Conservation (phyloP, 2,113 vertebrate species). For the Bagarius yarrelli region DNA sequence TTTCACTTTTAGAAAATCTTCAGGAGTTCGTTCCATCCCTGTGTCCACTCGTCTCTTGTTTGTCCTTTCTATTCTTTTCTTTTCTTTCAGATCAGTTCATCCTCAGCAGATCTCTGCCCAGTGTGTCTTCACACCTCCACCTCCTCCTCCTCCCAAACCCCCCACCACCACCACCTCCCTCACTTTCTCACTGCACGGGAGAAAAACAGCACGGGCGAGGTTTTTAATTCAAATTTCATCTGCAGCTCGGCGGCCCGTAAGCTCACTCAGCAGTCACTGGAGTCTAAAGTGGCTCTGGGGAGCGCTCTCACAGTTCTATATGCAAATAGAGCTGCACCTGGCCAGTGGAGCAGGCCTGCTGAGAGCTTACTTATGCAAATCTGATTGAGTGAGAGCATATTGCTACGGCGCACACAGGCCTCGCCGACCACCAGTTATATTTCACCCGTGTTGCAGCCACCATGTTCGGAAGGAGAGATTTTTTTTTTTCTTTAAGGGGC, state of each 20-base stretch:
- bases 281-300: constrained; percentile 99
- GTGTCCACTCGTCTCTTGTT: constrained; percentile 46
- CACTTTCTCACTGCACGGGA: constrained; percentile 71
- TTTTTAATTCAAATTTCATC: constrained; percentile 99
- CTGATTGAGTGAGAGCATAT: constrained; percentile 99
- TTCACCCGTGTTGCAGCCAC: constrained; percentile 80
- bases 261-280: constrained; percentile 95
- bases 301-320: constrained; percentile 98
- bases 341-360: constrained; percentile 93
- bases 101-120: constrained; percentile 41
- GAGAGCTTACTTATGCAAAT: constrained; percentile 99
- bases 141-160: constrained; percentile 65
- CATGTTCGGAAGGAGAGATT: constrained; percentile 50
- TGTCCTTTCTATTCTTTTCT: constrained; percentile 4
- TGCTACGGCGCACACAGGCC: constrained; percentile 82
- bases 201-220: constrained; percentile 74
- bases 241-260: constrained; percentile 82
- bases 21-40: constrained; percentile 29
- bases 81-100: constrained; percentile 15
- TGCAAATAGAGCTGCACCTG: constrained; percentile 99
- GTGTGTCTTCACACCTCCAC: constrained; percentile 32
- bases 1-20: not conserved
- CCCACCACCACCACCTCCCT: constrained; percentile 4
- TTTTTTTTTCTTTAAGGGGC: not conserved
- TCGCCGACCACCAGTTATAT: constrained; percentile 83